Conservation (phyloP, 2,113 vertebrate genomes). For the Ptyas mucosa region DNA sequence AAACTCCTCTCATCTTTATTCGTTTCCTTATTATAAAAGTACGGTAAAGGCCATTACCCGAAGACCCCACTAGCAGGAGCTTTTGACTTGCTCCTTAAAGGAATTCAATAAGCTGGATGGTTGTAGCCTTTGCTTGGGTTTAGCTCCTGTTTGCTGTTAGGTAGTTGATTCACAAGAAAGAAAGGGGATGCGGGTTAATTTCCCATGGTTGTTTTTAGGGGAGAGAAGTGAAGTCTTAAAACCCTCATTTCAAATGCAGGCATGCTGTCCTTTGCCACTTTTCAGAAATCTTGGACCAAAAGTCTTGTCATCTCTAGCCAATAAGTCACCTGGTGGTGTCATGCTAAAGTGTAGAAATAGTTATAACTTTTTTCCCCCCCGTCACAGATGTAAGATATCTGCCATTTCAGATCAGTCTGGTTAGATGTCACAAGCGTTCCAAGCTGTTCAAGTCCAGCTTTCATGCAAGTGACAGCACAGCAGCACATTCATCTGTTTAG, state of each 20-base stretch:
- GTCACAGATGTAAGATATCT: slow-evolving; percentile 51
- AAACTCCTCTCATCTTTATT: neutral
- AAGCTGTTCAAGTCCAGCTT: slow-evolving; percentile 41
- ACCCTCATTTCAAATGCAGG: neutral
- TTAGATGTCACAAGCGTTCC: slow-evolving; percentile 54
- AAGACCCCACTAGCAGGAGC: neutral
- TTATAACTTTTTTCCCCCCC: slow-evolving; percentile 46
- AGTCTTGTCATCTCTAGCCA: neutral
- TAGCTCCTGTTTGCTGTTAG: neutral
- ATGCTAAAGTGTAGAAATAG: slow-evolving; percentile 1
- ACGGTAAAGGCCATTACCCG: neutral
- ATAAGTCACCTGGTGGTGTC: too few relatives aligned
- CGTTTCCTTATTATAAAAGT: neutral
- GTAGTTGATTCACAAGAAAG: slow-evolving; percentile 16
- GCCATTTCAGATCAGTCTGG: slow-evolving; percentile 56
- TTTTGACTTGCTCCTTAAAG: neutral
- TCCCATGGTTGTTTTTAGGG: slow-evolving; percentile 29
- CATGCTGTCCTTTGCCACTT: neutral
- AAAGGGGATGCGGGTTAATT: slow-evolving; percentile 42
- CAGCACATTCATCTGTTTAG: slow-evolving; percentile 6
- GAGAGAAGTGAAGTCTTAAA: neutral
- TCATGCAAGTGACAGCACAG: slow-evolving; percentile 61
- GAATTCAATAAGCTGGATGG: neutral
- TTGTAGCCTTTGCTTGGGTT: slow-evolving; percentile 33
- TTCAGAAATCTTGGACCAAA: neutral